phyloP scores from a whole-genome alignment of 2,888 invertebrate species.

The Brachyptera putata region DNA sequence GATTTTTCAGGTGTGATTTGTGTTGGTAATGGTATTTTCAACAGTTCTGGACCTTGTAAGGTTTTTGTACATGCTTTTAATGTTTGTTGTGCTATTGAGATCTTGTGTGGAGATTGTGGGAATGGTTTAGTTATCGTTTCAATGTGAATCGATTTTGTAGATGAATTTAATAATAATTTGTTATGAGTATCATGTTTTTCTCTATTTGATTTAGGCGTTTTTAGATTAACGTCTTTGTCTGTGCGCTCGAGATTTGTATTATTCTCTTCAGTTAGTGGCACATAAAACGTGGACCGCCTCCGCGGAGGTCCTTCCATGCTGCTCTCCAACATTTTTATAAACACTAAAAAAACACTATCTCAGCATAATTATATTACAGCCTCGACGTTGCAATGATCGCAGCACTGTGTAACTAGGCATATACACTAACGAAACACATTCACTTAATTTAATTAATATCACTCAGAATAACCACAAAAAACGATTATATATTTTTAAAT shows the following conservation, averaged over 20 bases:
- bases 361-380: neutral
- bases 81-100: neutral
- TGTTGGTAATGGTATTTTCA: constrained; percentile 17
- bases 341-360: neutral
- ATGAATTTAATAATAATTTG: no score
- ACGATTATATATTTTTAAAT: no score
- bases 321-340: neutral
- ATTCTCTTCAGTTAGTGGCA: constrained; percentile 52
- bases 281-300: constrained; percentile 71
- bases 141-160: neutral
- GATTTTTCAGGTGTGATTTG: constrained; percentile 1
- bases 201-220: neutral
- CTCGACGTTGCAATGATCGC: no score
- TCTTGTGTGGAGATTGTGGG: constrained; percentile 1
- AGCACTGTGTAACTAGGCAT: no score
- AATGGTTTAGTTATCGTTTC: neutral
- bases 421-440: no score
- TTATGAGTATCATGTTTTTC: no score
- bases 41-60: constrained; percentile 25
- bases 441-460: no score
- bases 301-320: constrained; percentile 38
- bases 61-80: constrained; percentile 25
- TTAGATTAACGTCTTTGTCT: neutral
- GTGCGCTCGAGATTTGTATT: neutral
- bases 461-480: no score